Percentiles rank a stretch among this genome's conserved stretches.
Evolutionary conservation across 1,140 invertebrate species (phyloP).

Genomic region (Zaprionus vittiger): DNA sequence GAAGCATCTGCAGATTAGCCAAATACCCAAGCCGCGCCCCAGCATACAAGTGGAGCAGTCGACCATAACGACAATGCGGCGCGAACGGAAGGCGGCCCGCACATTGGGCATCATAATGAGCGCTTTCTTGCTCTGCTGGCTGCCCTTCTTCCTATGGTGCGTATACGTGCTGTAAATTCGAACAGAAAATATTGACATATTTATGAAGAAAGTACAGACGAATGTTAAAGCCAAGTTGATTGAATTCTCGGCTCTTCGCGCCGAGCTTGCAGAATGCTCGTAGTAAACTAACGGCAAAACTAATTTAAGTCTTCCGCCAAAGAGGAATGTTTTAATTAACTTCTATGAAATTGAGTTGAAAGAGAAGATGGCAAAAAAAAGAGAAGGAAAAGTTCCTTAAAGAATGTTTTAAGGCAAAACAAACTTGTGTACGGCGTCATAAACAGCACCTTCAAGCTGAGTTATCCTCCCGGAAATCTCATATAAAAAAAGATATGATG

Average conservation of each 20-base stretch:
- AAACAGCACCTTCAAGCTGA: not conserved
- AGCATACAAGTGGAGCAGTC: slow-evolving; percentile 87
- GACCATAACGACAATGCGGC: slow-evolving; percentile 91
- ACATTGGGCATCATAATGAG: slow-evolving; percentile 98
- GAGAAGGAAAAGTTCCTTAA: not conserved
- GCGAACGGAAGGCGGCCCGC: slow-evolving; percentile 96
- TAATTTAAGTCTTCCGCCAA: not conserved
- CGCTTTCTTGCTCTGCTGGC: slow-evolving; percentile 96
- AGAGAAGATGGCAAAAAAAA: not conserved
- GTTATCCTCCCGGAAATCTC: not conserved
- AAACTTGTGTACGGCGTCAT: not conserved
- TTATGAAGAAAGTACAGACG: not conserved
- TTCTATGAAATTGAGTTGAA: not conserved
- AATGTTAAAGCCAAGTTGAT: slow-evolving; percentile 3
- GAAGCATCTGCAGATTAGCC: slow-evolving; percentile 94
- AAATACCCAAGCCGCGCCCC: slow-evolving; percentile 89
- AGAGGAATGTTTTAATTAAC: slow-evolving; percentile 6
- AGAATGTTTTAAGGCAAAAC: not conserved
- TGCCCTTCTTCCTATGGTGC: slow-evolving; percentile 96
- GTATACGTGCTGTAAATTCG: slow-evolving; percentile 59
- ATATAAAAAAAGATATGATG: not conserved
- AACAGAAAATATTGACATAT: not conserved
- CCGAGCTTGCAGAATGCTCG: not conserved
- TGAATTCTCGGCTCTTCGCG: not conserved
- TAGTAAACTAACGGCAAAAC: not conserved